Base-by-base conservation (phyloP, 1,140 invertebrate species). In the Copidosoma floridanum region DNA sequence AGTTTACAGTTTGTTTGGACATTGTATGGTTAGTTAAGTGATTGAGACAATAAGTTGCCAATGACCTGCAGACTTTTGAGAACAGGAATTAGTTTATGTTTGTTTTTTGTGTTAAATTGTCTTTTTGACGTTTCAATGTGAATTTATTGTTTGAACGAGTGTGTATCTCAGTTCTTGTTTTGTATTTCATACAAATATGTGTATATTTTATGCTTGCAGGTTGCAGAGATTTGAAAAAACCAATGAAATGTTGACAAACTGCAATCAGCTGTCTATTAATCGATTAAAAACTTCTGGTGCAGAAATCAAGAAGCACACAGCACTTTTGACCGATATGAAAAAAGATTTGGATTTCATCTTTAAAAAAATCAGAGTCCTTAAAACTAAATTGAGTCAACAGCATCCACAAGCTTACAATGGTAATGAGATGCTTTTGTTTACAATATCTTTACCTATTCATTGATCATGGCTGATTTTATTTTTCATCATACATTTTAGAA, bases 161-260 rank as follows among this genome's bases (percentile, higher is more conserved):
- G n/a, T n/a, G n/a, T n/a, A n/a, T n/a, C n/a, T n/a, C n/a, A n/a
- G n/a, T n/a, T n/a, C n/a, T n/a, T n/a, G n/a, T n/a, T n/a, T n/a
- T n/a, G n/a, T n/a, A n/a, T n/a, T n/a, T n/a, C n/a, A n/a, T n/a
- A n/a, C n/a, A n/a, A n/a, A n/a, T n/a, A n/a, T n/a, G n/a, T n/a
- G n/a, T 8, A 44, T 44, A 24, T 21, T 3, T 10, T 26, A 5
- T 26, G 2, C 44, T 23, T 46, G 2, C 14, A 98, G 95, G 93
- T 77, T 98, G 21, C 91, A 94, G 68, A 83, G 94, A 60, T 98
- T 96, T 82, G 95, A 98, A 71, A 98, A 98, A 72, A 97, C 95
- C 2, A 98, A 97, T 73, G 95, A 97, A 84, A 98, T 97, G 95
- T 77, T 98, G 21, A 89, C 93, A 21, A 97, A 97, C 70, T 97